Evolutionary conservation across 2,113 vertebrate genomes (phyloP).

Genomic region (Struthidea cinerea): DNA sequence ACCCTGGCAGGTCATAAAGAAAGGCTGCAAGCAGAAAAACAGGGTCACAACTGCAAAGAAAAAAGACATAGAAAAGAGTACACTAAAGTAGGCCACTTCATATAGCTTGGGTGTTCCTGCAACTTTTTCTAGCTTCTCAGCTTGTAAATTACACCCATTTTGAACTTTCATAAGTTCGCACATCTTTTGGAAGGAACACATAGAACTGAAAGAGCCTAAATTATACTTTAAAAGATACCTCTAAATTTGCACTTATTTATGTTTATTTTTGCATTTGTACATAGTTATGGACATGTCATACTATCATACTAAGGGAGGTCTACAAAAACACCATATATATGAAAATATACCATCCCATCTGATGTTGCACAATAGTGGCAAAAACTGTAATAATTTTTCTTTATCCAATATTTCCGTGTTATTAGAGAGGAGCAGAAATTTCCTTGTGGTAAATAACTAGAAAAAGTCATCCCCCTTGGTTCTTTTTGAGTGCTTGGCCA

Average conservation of each 20-base stretch:
- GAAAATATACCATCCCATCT: background rate
- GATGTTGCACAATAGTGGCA: background rate
- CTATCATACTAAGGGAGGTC: background rate
- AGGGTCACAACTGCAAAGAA: background rate
- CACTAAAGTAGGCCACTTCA: constrained; percentile 43
- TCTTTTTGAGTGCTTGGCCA: background rate
- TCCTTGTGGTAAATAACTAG: background rate
- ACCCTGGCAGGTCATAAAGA: background rate
- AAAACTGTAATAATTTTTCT: background rate
- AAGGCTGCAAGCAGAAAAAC: background rate
- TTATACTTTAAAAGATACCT: constrained; percentile 10
- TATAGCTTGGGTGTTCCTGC: constrained; percentile 25
- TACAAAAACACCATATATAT: background rate
- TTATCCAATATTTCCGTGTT: background rate
- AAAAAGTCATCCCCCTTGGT: background rate
- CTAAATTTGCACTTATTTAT: constrained; percentile 5
- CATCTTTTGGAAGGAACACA: constrained; percentile 40
- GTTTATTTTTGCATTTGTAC: background rate
- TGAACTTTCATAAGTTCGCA: constrained; percentile 49
- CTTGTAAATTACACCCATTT: constrained; percentile 45
- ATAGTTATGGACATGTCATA: background rate
- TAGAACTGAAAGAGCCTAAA: constrained; percentile 28
- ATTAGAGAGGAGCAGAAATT: background rate
- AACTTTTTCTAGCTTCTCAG: constrained; percentile 34
- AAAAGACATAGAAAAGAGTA: background rate